These are phyloP conservation scores for Platichthys flesus DNA, from an alignment of 2,113 vertebrate species.

Conservation along the genomic window DNA sequence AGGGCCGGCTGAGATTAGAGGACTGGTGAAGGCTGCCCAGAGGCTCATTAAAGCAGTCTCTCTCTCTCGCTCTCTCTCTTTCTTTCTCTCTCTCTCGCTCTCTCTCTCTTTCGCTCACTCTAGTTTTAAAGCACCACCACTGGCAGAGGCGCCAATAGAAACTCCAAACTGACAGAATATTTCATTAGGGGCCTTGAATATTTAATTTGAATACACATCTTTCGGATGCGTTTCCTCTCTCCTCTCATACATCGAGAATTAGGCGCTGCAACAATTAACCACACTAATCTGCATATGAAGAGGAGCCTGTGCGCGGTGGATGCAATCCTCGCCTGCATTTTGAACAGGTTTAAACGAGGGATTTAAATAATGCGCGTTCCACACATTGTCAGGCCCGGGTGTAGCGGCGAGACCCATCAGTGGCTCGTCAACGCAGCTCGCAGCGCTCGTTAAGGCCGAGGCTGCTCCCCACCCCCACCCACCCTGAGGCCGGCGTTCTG, in stretches of 20 bases:
- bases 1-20: slow-evolving; percentile 47
- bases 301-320: slow-evolving; percentile 31
- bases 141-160: slow-evolving; percentile 61
- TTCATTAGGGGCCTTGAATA: slow-evolving; percentile 78
- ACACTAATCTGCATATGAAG: slow-evolving; percentile 67
- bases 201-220: slow-evolving; percentile 76
- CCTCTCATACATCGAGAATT: slow-evolving; percentile 67
- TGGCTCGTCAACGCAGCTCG: slow-evolving; percentile 37
- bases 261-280: slow-evolving; percentile 67
- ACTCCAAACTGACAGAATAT: slow-evolving; percentile 78
- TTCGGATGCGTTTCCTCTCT: slow-evolving; percentile 64
- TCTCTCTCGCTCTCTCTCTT: slow-evolving; percentile 1
- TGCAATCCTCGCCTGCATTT: slow-evolving; percentile 11
- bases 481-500: slow-evolving; percentile 35
- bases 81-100: not conserved
- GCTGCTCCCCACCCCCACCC: slow-evolving; percentile 7
- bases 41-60: slow-evolving; percentile 71
- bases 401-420: slow-evolving; percentile 18
- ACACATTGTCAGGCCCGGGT: not conserved
- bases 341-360: not conserved
- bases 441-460: slow-evolving; percentile 40
- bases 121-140: slow-evolving; percentile 63
- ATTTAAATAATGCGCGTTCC: slow-evolving; percentile 1
- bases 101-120: slow-evolving; percentile 1
- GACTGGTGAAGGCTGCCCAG: slow-evolving; percentile 44